Evolutionary conservation across 2,888 invertebrate genomes (phyloP).

Genomic region (Tiliacea aurago): DNA sequence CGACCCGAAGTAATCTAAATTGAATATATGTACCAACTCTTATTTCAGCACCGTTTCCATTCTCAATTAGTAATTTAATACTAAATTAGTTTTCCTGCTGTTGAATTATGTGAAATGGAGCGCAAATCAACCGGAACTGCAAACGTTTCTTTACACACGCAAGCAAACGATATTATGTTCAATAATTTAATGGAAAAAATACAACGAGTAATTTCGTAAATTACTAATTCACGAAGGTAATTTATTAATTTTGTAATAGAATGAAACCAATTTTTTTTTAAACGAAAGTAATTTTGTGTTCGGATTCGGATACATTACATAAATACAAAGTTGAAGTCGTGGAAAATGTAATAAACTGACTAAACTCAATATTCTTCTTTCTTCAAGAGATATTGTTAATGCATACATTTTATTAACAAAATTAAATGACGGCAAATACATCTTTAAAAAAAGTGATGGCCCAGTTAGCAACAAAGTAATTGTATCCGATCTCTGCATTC

Average conservation of each 20-base stretch:
- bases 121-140: constrained; percentile 47
- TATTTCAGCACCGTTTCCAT: neutral
- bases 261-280: neutral
- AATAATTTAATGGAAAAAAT: neutral
- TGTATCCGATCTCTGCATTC: constrained; percentile 49
- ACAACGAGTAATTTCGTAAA: neutral
- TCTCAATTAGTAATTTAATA: neutral
- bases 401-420: neutral
- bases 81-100: neutral
- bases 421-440: neutral
- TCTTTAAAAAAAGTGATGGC: neutral
- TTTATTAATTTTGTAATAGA: neutral
- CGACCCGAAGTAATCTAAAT: neutral
- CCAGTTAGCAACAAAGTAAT: neutral
- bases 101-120: constrained; percentile 39
- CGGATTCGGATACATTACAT: constrained; percentile 33
- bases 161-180: neutral
- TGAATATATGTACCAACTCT: neutral
- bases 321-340: neutral
- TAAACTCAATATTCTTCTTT: neutral
- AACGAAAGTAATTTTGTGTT: neutral
- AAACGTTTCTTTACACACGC: constrained; percentile 44
- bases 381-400: neutral
- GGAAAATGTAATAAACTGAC: neutral
- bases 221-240: neutral